Evolutionary conservation across 2,797 vertebrate genomes (phyloP), one percentile per base, ranked within the genome.

Genomic region (Petrocephalus sullivani): DNA sequence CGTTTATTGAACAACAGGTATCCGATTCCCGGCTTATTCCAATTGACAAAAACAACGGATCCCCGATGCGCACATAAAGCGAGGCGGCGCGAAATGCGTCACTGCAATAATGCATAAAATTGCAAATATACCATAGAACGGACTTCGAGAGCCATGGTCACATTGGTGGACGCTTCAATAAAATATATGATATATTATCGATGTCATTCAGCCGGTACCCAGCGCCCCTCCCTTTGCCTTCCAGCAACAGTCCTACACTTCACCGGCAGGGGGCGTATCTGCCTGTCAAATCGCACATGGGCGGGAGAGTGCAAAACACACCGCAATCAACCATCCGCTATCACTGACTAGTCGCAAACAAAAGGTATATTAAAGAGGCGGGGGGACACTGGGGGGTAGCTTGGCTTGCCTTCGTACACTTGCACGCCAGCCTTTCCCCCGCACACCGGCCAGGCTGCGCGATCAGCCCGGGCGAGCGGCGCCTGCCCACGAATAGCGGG

Each of bases 401-500:
- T 61, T 41, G 67, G 61, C 64, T 67, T 75, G 84, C 60, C 51
- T 53, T 85, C 88, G 49, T 33, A 57, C 37, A 57, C 88, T 56
- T 64, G 21, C 88, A 67, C 83, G 75, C 83, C 88, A 88, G 83
- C 84, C 83, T 86, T 82, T 84, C 33, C 49, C 87, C 41, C 41
- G 28, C 28, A 46, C 41, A 58, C 81, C 60, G 81, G 60, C 64
- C 58, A 85, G 81, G 87, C 78, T 81, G 87, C 84, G 58, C 83
- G 85, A 86, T 86, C 82, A 85, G 88, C 54, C 53, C 51, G 49
- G 83, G 83, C 88, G 61, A 88, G 88, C 83, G 61, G 64, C 83
- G 83, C 88, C 88, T 88, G 83, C 88, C 88, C 87, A 86, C 83
- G 83, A 86, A 86, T 86, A 88, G 56, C 84, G 83, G 84, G 83